These are phyloP conservation scores for Leuciscus waleckii DNA, from an alignment of 2,797 vertebrate genomes.

Conservation along the genomic window DNA sequence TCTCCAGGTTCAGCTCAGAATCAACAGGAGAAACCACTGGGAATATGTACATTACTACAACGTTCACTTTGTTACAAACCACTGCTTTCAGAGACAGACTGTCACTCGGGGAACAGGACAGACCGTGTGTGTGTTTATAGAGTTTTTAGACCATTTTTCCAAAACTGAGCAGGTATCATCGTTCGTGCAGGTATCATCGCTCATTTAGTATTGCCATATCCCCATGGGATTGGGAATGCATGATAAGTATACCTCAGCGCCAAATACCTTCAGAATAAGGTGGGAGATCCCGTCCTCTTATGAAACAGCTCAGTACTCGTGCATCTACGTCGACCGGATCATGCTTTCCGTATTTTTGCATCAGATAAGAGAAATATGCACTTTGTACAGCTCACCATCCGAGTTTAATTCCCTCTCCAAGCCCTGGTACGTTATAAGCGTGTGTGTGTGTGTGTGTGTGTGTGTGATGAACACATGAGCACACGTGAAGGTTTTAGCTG, in stretches of 20 bases:
- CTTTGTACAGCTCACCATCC: slow-evolving; percentile 50
- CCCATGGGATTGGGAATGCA: slow-evolving; percentile 50
- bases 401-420: slow-evolving; percentile 33
- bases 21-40: slow-evolving; percentile 48
- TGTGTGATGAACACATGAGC: slow-evolving; percentile 23
- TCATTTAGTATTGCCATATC: slow-evolving; percentile 52
- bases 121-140: slow-evolving; percentile 39
- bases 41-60: neutral
- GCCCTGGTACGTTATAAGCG: slow-evolving; percentile 33
- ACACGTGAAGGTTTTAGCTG: slow-evolving; percentile 9
- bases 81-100: slow-evolving; percentile 32
- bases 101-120: slow-evolving; percentile 46
- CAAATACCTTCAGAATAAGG: slow-evolving; percentile 43
- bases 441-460: slow-evolving; percentile 5
- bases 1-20: slow-evolving; percentile 61
- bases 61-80: slow-evolving; percentile 23
- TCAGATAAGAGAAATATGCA: slow-evolving; percentile 44
- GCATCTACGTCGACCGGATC: slow-evolving; percentile 40
- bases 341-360: slow-evolving; percentile 43
- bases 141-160: slow-evolving; percentile 50
- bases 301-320: slow-evolving; percentile 44
- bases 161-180: slow-evolving; percentile 49
- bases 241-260: slow-evolving; percentile 61
- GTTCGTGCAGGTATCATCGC: slow-evolving; percentile 36
- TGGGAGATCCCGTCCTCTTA: slow-evolving; percentile 44